Conservation (phyloP, 2,888 invertebrate species). For the Lypha dubia region DNA sequence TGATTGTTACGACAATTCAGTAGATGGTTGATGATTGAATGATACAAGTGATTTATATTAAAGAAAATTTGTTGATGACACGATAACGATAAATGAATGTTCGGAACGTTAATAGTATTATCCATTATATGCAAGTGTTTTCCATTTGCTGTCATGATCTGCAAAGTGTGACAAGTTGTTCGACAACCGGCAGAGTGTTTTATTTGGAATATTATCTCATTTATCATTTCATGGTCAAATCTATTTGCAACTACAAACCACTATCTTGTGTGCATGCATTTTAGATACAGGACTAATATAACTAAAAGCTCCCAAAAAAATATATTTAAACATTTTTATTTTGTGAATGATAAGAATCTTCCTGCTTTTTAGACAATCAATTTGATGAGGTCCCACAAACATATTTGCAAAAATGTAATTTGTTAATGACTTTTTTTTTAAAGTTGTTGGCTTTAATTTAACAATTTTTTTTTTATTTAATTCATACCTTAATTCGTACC, state of each 20-base stretch:
- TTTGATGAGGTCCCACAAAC: too few relatives aligned
- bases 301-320: background rate
- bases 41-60: conserved; percentile 31
- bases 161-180: conserved; percentile 23
- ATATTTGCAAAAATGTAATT: background rate
- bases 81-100: background rate
- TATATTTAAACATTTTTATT: too few relatives aligned
- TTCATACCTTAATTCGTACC: too few relatives aligned
- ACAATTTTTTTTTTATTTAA: background rate
- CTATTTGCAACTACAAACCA: background rate
- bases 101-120: background rate
- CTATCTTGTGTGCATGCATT: background rate
- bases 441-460: background rate
- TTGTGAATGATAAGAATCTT: too few relatives aligned
- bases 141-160: conserved; percentile 11
- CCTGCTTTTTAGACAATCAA: too few relatives aligned
- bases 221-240: conserved; percentile 11
- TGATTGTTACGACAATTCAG: conserved; percentile 37
- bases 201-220: conserved; percentile 3
- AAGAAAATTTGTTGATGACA: conserved; percentile 4
- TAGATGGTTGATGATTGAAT: conserved; percentile 35
- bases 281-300: background rate
- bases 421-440: background rate
- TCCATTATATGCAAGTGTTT: conserved; percentile 15
- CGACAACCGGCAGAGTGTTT: conserved; percentile 9